phyloP scores from a whole-genome alignment of 2,113 vertebrate species.

The Larimichthys crocea region DNA sequence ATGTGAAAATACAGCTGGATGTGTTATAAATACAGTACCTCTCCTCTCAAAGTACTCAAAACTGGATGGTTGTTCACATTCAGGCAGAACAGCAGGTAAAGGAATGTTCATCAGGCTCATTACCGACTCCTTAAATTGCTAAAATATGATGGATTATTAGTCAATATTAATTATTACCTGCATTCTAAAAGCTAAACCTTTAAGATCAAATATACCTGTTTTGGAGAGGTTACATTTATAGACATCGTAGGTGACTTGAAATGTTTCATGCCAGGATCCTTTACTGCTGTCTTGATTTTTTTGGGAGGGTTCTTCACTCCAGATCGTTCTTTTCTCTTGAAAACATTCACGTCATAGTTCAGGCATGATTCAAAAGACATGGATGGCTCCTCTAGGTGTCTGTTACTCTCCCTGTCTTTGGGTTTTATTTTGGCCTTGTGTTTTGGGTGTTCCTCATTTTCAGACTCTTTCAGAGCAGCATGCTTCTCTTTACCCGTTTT shows the following conservation, averaged over 20 bases:
- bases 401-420: slow-evolving; percentile 36
- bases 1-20: neutral
- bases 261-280: slow-evolving; percentile 25
- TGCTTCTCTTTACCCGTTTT: slow-evolving; percentile 4
- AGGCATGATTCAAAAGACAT: slow-evolving; percentile 91
- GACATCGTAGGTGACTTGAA: neutral
- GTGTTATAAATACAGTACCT: slow-evolving; percentile 68
- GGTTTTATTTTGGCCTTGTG: slow-evolving; percentile 37
- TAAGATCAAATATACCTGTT: slow-evolving; percentile 69
- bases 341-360: slow-evolving; percentile 82
- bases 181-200: neutral
- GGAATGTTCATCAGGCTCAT: slow-evolving; percentile 86
- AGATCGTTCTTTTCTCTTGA: slow-evolving; percentile 79
- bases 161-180: neutral
- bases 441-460: slow-evolving; percentile 26
- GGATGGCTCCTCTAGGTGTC: slow-evolving; percentile 70
- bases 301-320: slow-evolving; percentile 59
- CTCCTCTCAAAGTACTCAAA: slow-evolving; percentile 80
- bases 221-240: slow-evolving; percentile 13
- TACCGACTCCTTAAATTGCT: slow-evolving; percentile 76
- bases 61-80: slow-evolving; percentile 74
- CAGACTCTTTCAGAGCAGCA: neutral
- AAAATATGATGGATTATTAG: slow-evolving; percentile 17
- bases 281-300: slow-evolving; percentile 44
- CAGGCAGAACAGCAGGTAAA: slow-evolving; percentile 83